A percentile compares a stretch with the other conserved stretches of the same genome.
These are phyloP conservation scores for Halcyon senegalensis DNA, from an alignment of 2,113 vertebrate genomes.

Conservation along the genomic window DNA sequence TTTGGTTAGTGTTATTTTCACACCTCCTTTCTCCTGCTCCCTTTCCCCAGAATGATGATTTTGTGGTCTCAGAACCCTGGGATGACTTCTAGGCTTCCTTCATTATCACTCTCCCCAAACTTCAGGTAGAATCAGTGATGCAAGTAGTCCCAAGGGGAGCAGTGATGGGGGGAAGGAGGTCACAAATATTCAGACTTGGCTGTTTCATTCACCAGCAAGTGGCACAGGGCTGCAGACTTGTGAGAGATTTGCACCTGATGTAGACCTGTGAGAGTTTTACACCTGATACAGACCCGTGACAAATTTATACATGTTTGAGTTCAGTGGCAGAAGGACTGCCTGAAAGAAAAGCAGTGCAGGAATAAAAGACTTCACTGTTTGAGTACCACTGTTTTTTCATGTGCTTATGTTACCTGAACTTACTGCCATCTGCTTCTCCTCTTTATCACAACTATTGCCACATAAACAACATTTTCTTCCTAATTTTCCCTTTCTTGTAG, in stretches of 20 bases:
- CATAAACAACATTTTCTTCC: not conserved
- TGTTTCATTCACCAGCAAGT: not conserved
- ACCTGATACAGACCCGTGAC: not conserved
- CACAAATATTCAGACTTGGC: fast-evolving
- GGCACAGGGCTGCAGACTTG: not conserved
- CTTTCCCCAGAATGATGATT: not conserved
- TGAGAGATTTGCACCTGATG: not conserved
- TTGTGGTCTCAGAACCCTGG: not conserved
- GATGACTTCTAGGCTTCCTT: not conserved
- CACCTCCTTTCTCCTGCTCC: not conserved
- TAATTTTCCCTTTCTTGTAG: not conserved
- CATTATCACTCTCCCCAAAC: not conserved
- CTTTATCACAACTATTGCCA: not conserved
- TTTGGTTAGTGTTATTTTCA: not conserved
- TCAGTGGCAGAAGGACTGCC: not conserved
- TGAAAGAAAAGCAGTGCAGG: not conserved
- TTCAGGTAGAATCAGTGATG: not conserved
- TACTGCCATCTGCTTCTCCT: not conserved
- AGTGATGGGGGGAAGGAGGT: not conserved
- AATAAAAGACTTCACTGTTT: not conserved
- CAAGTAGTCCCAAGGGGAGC: not conserved
- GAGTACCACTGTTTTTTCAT: not conserved
- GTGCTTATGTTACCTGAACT: not conserved
- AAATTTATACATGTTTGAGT: not conserved
- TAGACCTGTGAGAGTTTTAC: not conserved